Evolutionary conservation across 2,888 invertebrate species (phyloP), one percentile per base, ranked within the genome.

Genomic region (Caenorhabditis sinica): DNA sequence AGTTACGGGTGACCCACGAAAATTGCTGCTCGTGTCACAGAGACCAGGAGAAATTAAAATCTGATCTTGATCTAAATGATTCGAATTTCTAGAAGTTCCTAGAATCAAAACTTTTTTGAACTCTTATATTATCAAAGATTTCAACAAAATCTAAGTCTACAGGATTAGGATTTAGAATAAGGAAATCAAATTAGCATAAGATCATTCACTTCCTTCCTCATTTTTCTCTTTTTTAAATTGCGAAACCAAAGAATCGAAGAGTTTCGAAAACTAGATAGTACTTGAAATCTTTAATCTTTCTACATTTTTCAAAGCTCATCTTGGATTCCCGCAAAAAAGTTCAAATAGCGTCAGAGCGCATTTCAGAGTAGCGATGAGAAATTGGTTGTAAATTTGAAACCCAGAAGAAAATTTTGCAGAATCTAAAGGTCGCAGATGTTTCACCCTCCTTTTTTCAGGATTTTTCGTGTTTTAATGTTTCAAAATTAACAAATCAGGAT

Each of bases 391-490:
- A 61, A 60, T 33, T 28, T 56, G 13, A 13, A 63, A 63, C 63
- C 43, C 15, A 63, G 13, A 25, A 40, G 17, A 17, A 36, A 49
- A 20, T 43, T 43, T 8, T 63, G 40, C 43, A 43, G 0, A 40
- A 60, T 30, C 8, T 5, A 36, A 60, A 60, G 25, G 43, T 61
- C 36, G 63, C 63, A 63, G 63, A 63, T 63, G 63, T 63, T 63
- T n/a, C n/a, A n/a, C n/a, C n/a, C n/a, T n/a, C n/a, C n/a, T n/a
- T n/a, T n/a, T 63, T 63, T 13, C n/a, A 53, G 53, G 25, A 25
- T 25, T 13, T 33, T 33, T 8, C 33, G 33, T 51, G 23, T 56
- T 25, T 56, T 15, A 28, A 56, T 4, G 56, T 28, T 28, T 56
- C 23, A 5, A 15, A 56, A n/a, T n/a, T n/a, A 1, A 8, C 8